A percentile compares a stretch with the other conserved stretches of the same genome.
phyloP scores from a whole-genome alignment of 2,797 vertebrate species.

The Falco naumanni region DNA sequence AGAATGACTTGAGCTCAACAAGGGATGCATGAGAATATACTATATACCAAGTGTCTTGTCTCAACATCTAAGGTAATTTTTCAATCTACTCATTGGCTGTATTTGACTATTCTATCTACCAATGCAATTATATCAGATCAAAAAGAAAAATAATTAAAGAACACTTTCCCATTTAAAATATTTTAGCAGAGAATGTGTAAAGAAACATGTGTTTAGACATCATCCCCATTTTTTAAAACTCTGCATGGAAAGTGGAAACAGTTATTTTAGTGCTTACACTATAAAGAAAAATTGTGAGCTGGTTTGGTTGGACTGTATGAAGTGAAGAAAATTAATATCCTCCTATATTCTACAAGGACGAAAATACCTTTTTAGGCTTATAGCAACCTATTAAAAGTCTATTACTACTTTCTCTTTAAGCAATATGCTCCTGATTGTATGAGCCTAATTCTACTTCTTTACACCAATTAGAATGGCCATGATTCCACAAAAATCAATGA shows the following conservation, averaged over 20 bases:
- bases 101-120: neutral
- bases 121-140: neutral
- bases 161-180: neutral
- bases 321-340: neutral
- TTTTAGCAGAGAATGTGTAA: neutral
- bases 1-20: neutral
- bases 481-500: neutral
- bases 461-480: neutral
- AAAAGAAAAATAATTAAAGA: neutral
- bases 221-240: neutral
- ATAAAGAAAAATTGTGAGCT: neutral
- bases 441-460: neutral
- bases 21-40: neutral
- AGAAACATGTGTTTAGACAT: neutral
- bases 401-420: neutral
- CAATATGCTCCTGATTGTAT: neutral
- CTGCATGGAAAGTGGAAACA: neutral
- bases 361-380: neutral
- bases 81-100: neutral
- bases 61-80: neutral
- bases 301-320: neutral
- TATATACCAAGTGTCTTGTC: neutral
- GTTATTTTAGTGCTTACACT: neutral
- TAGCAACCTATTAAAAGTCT: neutral
- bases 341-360: neutral